Percentiles rank a stretch among this genome's conserved stretches.
phyloP scores from a whole-genome alignment of 2,797 vertebrate genomes.

The Alauda arvensis region DNA sequence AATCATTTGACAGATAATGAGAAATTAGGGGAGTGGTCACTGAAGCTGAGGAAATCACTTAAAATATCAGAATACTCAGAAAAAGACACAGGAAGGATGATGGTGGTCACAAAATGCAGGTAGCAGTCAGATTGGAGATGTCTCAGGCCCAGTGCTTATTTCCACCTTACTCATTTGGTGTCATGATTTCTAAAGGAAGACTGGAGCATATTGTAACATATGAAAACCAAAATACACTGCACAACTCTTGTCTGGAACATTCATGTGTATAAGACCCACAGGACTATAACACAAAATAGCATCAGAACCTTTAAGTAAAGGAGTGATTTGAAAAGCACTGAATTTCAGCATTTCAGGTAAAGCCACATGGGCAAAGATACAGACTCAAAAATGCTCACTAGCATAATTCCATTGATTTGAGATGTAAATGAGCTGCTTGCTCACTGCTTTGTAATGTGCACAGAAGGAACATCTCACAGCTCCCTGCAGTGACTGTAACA shows the following conservation, averaged over 20 bases:
- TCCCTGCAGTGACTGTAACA: fast-evolving
- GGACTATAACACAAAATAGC: not conserved
- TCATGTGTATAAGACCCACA: not conserved
- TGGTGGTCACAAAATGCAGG: not conserved
- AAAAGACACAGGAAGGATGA: not conserved
- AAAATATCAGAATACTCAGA: not conserved
- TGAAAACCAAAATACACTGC: not conserved
- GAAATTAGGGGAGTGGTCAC: not conserved
- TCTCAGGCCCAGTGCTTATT: not conserved
- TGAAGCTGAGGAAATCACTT: not conserved
- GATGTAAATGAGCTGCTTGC: not conserved
- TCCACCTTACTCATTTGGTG: not conserved
- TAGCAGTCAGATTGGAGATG: not conserved
- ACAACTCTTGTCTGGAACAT: not conserved
- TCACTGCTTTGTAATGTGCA: not conserved
- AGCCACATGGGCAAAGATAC: not conserved
- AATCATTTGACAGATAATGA: not conserved
- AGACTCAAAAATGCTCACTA: not conserved
- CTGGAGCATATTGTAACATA: not conserved
- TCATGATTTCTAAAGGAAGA: not conserved
- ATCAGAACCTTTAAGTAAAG: not conserved
- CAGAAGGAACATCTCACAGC: not conserved
- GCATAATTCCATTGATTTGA: not conserved
- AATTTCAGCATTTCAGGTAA: not conserved
- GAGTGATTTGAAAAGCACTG: not conserved